phyloP scores from a whole-genome alignment of 2,888 invertebrate species.

The Troides aeacus region DNA sequence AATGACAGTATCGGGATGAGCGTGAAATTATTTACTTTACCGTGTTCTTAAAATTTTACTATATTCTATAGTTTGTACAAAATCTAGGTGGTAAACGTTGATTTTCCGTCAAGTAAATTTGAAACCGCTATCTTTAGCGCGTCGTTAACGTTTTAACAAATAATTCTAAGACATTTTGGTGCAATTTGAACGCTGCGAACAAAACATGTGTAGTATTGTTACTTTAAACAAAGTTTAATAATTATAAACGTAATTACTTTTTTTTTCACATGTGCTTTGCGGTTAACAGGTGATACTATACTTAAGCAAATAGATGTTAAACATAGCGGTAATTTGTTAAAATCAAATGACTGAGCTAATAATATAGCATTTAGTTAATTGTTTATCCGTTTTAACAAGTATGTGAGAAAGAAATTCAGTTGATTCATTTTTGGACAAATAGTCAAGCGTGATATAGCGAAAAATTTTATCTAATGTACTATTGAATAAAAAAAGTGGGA shows the following conservation, averaged over 20 bases:
- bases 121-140: conserved; percentile 62
- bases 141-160: conserved; percentile 65
- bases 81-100: conserved; percentile 56
- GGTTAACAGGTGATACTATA: conserved; percentile 24
- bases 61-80: conserved; percentile 58
- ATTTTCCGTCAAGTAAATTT: conserved; percentile 40
- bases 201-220: conserved; percentile 26
- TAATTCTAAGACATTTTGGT: conserved; percentile 60
- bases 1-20: no score
- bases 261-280: conserved; percentile 21
- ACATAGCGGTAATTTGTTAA: conserved; percentile 27
- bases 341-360: conserved; percentile 18
- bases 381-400: conserved; percentile 25
- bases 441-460: conserved; percentile 30
- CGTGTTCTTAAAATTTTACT: conserved; percentile 23
- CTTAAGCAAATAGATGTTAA: conserved; percentile 17
- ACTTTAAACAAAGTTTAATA: conserved; percentile 22
- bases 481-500: no score
- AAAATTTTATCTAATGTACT: neutral
- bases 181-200: conserved; percentile 39
- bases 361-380: conserved; percentile 14
- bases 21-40: no score
- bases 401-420: conserved; percentile 32
- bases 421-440: conserved; percentile 27
- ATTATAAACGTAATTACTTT: conserved; percentile 27